Conservation (phyloP, 64 coral and sea anemone species). For the Pocillopora verrucosa region DNA sequence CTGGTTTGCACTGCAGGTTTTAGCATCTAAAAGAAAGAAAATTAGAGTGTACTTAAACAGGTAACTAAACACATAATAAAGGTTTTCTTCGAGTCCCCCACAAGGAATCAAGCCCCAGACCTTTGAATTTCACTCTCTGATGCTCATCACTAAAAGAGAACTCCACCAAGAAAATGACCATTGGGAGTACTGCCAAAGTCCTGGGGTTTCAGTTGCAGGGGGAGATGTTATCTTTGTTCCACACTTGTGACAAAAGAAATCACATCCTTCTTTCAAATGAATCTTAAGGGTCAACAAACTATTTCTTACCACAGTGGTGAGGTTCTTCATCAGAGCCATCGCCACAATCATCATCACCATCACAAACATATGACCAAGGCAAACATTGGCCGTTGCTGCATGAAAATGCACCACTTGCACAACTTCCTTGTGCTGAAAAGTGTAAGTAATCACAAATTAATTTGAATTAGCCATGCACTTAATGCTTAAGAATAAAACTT, state of each 20-base stretch:
- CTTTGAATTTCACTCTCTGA: too few species aligned
- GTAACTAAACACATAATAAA: too few species aligned
- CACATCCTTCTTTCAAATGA: too few species aligned
- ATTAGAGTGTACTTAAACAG: background rate
- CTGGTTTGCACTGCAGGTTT: slow-evolving; percentile 37
- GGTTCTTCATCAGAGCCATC: slow-evolving; percentile 50
- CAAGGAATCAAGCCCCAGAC: too few species aligned
- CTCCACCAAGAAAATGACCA: too few species aligned
- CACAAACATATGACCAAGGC: slow-evolving; percentile 12
- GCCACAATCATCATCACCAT: slow-evolving; percentile 54
- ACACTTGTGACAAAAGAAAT: background rate
- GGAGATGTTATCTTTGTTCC: too few species aligned
- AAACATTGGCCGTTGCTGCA: slow-evolving; percentile 35
- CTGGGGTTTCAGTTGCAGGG: too few species aligned
- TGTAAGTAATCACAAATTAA: background rate
- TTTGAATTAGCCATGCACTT: background rate
- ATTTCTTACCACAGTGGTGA: slow-evolving; percentile 4
- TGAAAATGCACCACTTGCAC: slow-evolving; percentile 26
- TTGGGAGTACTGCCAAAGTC: too few species aligned
- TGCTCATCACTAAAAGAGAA: too few species aligned
- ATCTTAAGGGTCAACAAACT: background rate
- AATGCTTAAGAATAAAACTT: too few species aligned
- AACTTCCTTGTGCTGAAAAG: background rate
- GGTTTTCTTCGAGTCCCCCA: background rate
- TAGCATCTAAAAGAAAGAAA: slow-evolving; percentile 19